A percentile compares a stretch with the other conserved stretches of the same genome.
phyloP scores from a whole-genome alignment of 2,113 vertebrate genomes.

The Parus major region DNA sequence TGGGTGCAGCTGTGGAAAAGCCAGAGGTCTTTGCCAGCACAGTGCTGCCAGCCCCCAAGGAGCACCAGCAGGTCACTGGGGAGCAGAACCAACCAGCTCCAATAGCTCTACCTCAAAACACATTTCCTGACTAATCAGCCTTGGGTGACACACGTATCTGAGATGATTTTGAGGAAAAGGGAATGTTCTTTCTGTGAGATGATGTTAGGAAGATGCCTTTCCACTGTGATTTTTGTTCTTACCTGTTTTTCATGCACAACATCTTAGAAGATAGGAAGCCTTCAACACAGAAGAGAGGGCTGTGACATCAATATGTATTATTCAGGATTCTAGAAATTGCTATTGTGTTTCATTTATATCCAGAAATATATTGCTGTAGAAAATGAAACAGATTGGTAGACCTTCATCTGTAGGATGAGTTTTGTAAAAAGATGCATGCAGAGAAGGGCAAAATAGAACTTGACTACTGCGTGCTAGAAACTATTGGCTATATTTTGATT shows the following conservation, averaged over 20 bases:
- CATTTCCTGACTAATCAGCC: not conserved
- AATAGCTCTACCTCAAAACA: not conserved
- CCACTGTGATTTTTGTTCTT: not conserved
- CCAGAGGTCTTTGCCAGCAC: not conserved
- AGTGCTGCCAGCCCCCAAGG: not conserved
- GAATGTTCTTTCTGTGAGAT: not conserved
- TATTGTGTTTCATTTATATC: not conserved
- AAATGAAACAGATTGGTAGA: not conserved
- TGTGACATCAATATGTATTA: not conserved
- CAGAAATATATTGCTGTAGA: not conserved
- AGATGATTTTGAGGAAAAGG: not conserved
- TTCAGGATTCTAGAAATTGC: not conserved
- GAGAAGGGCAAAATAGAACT: not conserved
- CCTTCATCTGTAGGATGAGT: not conserved
- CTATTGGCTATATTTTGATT: slow-evolving; percentile 43
- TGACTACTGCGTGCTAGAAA: not conserved
- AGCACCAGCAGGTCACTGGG: not conserved
- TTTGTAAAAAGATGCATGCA: not conserved
- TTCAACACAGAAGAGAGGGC: not conserved
- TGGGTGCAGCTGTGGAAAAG: not conserved
- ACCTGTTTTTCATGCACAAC: not conserved
- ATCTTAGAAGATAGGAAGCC: not conserved
- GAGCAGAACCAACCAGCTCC: not conserved
- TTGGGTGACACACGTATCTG: not conserved
- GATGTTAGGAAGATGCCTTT: not conserved